phyloP scores from a whole-genome alignment of 1,140 invertebrate species.

The Agrilus planipennis region DNA sequence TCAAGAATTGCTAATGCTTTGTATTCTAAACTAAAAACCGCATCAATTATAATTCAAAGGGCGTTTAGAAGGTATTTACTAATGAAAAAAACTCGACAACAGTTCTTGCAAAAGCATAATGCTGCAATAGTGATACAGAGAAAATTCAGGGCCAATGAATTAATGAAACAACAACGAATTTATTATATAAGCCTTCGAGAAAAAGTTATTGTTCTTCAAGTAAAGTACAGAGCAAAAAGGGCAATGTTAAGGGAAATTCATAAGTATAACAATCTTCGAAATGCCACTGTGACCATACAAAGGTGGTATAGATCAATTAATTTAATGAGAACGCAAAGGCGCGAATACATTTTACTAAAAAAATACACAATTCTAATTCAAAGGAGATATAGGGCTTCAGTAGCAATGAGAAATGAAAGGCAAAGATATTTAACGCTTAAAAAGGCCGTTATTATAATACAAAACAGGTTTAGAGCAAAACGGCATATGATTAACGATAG shows the following conservation, averaged over 20 bases:
- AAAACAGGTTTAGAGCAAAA: slow-evolving; percentile 23
- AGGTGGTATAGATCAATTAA: slow-evolving; percentile 31
- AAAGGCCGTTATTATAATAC: slow-evolving; percentile 25
- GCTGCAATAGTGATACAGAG: slow-evolving; percentile 36
- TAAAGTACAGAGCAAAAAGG: no score
- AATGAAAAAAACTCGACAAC: slow-evolving; percentile 19
- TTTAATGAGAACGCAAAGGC: slow-evolving; percentile 12
- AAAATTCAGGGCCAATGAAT: slow-evolving; percentile 25
- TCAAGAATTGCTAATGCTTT: slow-evolving; percentile 21
- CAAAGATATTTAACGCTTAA: slow-evolving; percentile 27
- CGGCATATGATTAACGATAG: slow-evolving; percentile 13
- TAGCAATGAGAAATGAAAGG: slow-evolving; percentile 19
- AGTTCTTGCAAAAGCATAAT: slow-evolving; percentile 19
- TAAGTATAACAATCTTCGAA: slow-evolving; percentile 28
- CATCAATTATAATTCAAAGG: slow-evolving; percentile 36
- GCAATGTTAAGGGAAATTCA: slow-evolving; percentile 30
- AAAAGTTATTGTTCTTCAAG: slow-evolving; percentile 13
- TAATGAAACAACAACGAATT: not conserved
- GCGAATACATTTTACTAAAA: slow-evolving; percentile 18
- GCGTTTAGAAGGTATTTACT: slow-evolving; percentile 22
- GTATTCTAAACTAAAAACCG: slow-evolving; percentile 32
- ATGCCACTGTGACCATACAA: slow-evolving; percentile 24
- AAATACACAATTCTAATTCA: slow-evolving; percentile 21
- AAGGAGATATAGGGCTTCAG: slow-evolving; percentile 27
- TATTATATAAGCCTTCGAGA: slow-evolving; percentile 29